These are phyloP conservation scores for Marasmarcha lunaedactyla DNA, from an alignment of 2,888 invertebrate genomes.

Conservation along the genomic window DNA sequence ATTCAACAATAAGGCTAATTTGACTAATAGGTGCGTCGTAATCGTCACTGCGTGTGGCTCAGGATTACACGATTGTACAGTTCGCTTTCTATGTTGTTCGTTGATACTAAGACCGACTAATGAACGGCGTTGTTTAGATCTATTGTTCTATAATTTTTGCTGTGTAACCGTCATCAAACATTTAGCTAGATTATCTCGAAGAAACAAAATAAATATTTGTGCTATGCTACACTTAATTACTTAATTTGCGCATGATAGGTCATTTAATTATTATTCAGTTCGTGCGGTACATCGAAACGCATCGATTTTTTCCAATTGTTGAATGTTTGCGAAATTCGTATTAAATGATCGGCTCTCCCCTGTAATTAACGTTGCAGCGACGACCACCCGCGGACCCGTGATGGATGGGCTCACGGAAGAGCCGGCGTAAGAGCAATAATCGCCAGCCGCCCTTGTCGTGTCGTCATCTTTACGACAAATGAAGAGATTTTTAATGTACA, in stretches of 20 bases:
- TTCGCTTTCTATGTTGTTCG: constrained; percentile 36
- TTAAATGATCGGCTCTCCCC: constrained; percentile 56
- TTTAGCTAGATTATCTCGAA: background rate
- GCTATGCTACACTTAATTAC: too few relatives aligned
- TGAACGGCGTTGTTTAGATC: constrained; percentile 43
- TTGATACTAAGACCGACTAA: constrained; percentile 36
- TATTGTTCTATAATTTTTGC: constrained; percentile 50
- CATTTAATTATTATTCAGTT: constrained; percentile 54
- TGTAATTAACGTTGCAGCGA: constrained; percentile 57
- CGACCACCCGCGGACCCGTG: constrained; percentile 48
- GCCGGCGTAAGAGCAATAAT: constrained; percentile 47
- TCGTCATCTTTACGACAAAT: constrained; percentile 38
- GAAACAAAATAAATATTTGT: too few relatives aligned
- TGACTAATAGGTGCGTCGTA: constrained; percentile 69
- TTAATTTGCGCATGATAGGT: constrained; percentile 24
- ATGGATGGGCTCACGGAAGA: constrained; percentile 49
- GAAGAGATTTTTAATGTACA: constrained; percentile 34
- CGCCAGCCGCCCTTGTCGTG: constrained; percentile 40
- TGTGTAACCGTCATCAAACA: constrained; percentile 14
- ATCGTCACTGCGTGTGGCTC: constrained; percentile 67
- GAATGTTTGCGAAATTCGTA: constrained; percentile 60
- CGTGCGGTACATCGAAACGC: constrained; percentile 45
- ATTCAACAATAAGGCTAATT: constrained; percentile 65
- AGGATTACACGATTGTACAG: constrained; percentile 55
- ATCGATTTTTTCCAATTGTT: constrained; percentile 44